Evolutionary conservation across 2,888 invertebrate genomes (phyloP).

Genomic region (Brassicogethes aeneus): DNA sequence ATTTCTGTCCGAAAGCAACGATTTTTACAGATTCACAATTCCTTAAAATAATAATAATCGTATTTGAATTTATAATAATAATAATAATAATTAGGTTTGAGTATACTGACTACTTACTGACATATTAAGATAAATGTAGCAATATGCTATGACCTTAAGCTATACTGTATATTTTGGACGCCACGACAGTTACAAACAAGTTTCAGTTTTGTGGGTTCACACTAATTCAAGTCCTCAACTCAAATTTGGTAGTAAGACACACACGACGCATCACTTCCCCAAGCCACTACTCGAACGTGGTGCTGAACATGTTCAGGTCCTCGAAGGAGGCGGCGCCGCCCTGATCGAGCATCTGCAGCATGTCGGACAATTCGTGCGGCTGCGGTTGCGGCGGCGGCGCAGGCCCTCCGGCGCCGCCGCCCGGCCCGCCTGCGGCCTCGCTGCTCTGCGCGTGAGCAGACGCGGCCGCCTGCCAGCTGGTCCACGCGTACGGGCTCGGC

Average conservation of each 20-base stretch:
- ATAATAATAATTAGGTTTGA: too few species aligned
- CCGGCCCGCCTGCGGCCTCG: constrained; percentile 41
- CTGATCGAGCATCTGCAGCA: constrained; percentile 88
- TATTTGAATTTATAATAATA: too few species aligned
- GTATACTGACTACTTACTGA: constrained; percentile 17
- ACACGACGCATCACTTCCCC: background rate
- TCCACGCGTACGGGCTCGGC: constrained; percentile 36
- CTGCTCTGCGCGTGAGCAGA: constrained; percentile 19
- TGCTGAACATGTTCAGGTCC: constrained; percentile 85
- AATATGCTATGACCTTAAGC: constrained; percentile 24
- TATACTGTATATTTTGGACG: constrained; percentile 25
- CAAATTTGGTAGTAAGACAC: too few species aligned
- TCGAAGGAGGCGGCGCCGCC: constrained; percentile 76
- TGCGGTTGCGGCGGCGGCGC: constrained; percentile 57
- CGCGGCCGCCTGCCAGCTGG: constrained; percentile 32
- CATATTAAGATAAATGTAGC: constrained; percentile 20
- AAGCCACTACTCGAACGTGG: constrained; percentile 60
- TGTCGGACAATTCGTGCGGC: constrained; percentile 78
- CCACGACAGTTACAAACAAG: constrained; percentile 23
- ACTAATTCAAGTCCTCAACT: constrained; percentile 3
- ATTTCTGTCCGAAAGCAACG: background rate
- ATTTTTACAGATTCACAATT: background rate
- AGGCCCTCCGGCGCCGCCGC: constrained; percentile 45
- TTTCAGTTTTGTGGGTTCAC: constrained; percentile 14
- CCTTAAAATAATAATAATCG: too few species aligned